These are phyloP conservation scores for Lithophane leautieri DNA, from an alignment of 2,888 invertebrate species.

Conservation along the genomic window DNA sequence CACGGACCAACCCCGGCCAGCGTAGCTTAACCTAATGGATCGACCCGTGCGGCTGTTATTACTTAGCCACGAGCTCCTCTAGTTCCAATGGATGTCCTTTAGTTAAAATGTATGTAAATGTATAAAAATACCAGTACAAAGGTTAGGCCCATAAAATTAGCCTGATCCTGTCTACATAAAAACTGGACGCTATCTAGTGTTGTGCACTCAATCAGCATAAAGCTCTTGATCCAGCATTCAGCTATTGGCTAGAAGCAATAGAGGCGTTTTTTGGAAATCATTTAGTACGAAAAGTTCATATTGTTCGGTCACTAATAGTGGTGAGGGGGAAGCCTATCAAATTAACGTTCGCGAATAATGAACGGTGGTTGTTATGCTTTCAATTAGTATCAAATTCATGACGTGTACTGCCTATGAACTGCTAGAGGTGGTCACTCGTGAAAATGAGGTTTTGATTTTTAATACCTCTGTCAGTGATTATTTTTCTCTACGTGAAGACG, in stretches of 20 bases:
- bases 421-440: neutral
- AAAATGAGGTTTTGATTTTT: neutral
- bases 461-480: neutral
- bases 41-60: no score
- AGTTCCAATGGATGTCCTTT: no score
- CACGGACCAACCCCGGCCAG: no score
- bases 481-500: neutral
- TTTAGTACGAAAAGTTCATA: no score
- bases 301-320: neutral
- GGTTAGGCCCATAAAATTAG: neutral
- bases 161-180: neutral
- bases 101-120: neutral
- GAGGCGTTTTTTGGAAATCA: neutral
- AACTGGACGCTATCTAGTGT: neutral
- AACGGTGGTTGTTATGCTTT: neutral
- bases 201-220: neutral
- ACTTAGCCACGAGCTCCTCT: no score
- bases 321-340: neutral
- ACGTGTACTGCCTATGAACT: neutral
- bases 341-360: neutral
- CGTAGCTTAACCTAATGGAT: no score
- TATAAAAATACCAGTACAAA: neutral
- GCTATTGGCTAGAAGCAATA: neutral
- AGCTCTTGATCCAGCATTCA: no score
- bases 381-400: neutral